Percentiles rank a stretch among this genome's conserved stretches.
phyloP scores from a whole-genome alignment of 2,797 vertebrate genomes.

The Petrocephalus schoutedeni region DNA sequence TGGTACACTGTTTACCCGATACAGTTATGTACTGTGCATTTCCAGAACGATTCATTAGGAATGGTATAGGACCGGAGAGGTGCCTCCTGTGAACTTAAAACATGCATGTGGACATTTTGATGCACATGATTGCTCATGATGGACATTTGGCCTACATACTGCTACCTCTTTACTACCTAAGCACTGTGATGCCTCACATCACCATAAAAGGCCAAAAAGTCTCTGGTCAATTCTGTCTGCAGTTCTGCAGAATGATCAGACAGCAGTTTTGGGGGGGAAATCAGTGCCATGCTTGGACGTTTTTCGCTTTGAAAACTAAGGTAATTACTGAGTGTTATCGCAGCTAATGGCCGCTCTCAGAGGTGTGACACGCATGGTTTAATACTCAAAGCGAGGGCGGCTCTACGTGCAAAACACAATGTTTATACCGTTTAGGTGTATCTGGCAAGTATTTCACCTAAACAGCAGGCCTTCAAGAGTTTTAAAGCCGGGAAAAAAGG shows the following conservation, averaged over 20 bases:
- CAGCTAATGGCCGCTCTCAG: slow-evolving; percentile 38
- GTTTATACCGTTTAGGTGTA: neutral
- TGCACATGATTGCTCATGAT: neutral
- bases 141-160: neutral
- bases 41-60: neutral
- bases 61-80: neutral
- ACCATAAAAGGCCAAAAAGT: neutral
- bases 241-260: neutral
- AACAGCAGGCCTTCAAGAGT: neutral
- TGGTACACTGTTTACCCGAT: neutral
- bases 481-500: neutral
- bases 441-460: neutral
- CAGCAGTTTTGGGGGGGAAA: slow-evolving; percentile 9
- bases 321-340: slow-evolving; percentile 42
- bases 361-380: slow-evolving; percentile 32
- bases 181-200: neutral
- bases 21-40: neutral
- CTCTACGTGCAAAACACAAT: slow-evolving; percentile 14
- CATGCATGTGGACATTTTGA: neutral
- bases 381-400: neutral
- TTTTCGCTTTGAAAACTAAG: slow-evolving; percentile 40
- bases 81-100: neutral
- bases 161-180: neutral
- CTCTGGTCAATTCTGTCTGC: neutral
- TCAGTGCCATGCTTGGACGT: slow-evolving; percentile 30